Evolutionary conservation across 2,888 invertebrate species (phyloP).

Genomic region (Lithophane semibrunnea): DNA sequence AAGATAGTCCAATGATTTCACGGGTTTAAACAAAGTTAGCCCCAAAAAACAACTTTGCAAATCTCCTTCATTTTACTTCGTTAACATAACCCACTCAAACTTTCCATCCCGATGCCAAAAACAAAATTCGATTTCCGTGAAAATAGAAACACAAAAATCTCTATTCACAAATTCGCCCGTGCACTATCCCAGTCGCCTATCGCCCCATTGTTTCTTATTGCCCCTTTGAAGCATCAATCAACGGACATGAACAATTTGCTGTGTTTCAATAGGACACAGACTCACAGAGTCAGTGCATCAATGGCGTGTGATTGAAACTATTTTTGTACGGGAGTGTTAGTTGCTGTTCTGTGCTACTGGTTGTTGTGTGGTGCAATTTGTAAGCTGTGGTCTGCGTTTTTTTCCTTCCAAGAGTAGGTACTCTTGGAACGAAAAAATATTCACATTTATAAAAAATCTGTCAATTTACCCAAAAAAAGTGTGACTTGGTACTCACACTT

Average conservation of each 20-base stretch:
- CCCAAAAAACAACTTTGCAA: neutral
- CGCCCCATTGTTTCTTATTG: conserved; percentile 44
- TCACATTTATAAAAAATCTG: no score
- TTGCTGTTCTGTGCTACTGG: conserved; percentile 72
- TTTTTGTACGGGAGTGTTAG: conserved; percentile 73
- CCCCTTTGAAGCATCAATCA: conserved; percentile 58
- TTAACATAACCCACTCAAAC: neutral
- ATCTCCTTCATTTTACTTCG: neutral
- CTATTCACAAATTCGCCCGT: conserved; percentile 9
- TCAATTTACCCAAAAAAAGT: no score
- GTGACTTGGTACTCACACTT: no score
- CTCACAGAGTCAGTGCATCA: conserved; percentile 59
- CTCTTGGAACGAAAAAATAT: no score
- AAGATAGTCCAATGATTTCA: neutral
- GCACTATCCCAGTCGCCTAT: conserved; percentile 21
- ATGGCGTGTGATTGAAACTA: conserved; percentile 75
- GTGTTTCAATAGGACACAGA: conserved; percentile 56
- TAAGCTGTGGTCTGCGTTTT: conserved; percentile 21
- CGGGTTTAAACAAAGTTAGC: neutral
- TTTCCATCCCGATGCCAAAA: neutral
- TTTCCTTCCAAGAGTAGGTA: no score
- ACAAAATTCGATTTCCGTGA: conserved; percentile 1
- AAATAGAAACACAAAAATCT: conserved; percentile 12
- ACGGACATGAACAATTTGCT: conserved; percentile 58
- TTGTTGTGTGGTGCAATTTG: conserved; percentile 70